phyloP scores from a whole-genome alignment of 2,888 invertebrate species.

The Ligdia adustata region DNA sequence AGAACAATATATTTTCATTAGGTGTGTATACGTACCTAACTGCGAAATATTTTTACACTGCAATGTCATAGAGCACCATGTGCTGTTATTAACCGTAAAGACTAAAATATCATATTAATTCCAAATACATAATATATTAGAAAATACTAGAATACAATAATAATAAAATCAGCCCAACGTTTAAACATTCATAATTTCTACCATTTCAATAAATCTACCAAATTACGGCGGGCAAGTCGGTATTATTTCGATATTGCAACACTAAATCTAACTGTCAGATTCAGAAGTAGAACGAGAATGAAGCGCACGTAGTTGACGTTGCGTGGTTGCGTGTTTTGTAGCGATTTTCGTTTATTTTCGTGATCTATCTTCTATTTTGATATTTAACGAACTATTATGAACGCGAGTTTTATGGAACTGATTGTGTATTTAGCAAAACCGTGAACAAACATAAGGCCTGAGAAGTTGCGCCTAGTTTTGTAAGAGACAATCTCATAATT shows the following conservation, averaged over 20 bases:
- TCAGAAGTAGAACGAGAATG: constrained; percentile 22
- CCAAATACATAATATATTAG: too few species aligned
- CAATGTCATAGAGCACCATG: too few species aligned
- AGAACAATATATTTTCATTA: too few species aligned
- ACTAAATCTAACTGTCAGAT: constrained; percentile 19
- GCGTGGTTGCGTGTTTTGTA: constrained; percentile 59
- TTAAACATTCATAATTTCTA: too few species aligned
- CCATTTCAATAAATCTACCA: constrained; percentile 1
- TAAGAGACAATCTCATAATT: constrained; percentile 17
- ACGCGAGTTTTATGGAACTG: constrained; percentile 24
- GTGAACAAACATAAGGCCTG: constrained; percentile 7
- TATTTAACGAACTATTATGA: constrained; percentile 26
- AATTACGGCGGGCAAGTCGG: constrained; percentile 13
- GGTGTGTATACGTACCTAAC: too few species aligned
- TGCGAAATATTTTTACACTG: too few species aligned
- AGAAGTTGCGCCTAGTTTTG: constrained; percentile 3
- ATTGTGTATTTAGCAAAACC: constrained; percentile 22
- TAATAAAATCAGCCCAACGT: too few species aligned
- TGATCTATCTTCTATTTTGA: constrained; percentile 41
- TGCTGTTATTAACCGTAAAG: too few species aligned
- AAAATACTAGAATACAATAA: too few species aligned
- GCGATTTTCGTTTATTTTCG: constrained; percentile 54
- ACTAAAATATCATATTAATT: too few species aligned
- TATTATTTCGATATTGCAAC: constrained; percentile 22
- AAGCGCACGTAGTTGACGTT: constrained; percentile 50